Evolutionary conservation across 2,797 vertebrate genomes (phyloP).

Genomic region (Novumbra hubbsi): DNA sequence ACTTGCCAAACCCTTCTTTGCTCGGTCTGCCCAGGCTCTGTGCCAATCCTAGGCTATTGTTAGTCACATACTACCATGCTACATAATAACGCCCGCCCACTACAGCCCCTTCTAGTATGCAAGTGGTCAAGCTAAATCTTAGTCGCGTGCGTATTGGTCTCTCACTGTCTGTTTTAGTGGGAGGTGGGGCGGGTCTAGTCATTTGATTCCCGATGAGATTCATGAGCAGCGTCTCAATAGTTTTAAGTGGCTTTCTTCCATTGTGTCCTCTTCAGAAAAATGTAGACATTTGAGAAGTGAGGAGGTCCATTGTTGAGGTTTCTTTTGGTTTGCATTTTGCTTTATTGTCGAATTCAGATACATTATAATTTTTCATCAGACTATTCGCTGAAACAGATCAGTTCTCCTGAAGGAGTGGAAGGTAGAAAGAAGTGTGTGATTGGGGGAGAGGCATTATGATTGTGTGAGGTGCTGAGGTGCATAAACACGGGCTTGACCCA

Average conservation of each 20-base stretch:
- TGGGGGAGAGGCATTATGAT: neutral
- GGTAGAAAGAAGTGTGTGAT: neutral
- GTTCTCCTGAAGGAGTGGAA: neutral
- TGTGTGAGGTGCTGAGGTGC: neutral
- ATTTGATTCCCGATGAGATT: neutral
- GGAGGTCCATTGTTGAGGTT: neutral
- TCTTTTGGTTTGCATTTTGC: neutral
- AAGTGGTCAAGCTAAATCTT: slow-evolving; percentile 42
- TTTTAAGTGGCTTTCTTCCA: neutral
- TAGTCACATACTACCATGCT: slow-evolving; percentile 60
- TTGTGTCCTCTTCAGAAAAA: neutral
- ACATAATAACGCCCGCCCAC: slow-evolving; percentile 55
- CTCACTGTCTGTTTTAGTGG: neutral
- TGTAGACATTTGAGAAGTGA: neutral
- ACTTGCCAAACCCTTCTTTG: slow-evolving; percentile 35
- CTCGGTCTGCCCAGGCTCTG: neutral
- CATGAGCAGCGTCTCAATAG: neutral
- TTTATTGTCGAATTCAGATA: neutral
- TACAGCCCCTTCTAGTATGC: slow-evolving; percentile 16
- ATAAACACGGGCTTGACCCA: neutral
- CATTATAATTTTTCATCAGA: neutral
- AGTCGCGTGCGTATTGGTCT: neutral
- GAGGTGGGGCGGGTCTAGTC: slow-evolving; percentile 1
- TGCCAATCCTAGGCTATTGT: slow-evolving; percentile 65
- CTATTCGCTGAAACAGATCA: neutral